Base-by-base conservation (phyloP, 2,797 vertebrate species). In the Danio jaintianensis region DNA sequence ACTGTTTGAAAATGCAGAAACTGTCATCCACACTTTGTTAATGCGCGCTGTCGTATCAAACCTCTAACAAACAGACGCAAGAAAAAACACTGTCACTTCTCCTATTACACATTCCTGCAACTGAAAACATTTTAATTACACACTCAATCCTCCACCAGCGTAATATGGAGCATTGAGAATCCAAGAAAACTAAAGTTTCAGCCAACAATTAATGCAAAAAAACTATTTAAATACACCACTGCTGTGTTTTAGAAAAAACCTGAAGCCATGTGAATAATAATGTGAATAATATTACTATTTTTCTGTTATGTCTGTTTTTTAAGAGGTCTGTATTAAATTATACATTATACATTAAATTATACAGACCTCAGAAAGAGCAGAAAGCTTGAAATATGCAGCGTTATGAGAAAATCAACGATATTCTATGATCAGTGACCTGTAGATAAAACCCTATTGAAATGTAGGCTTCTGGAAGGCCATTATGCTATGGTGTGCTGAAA, bases 51-150 rank as follows among this genome's bases (percentile, higher is more conserved):
- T 78, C 68, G 40, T 68, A 47, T 70, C 67, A 66, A 79, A 81
- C 66, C 72, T 82, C 47, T 50, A 61, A 64, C 76, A 81, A 52
- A 62, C 78, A 61, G 70, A 70, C 13, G 61, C 29, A 72, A 42
- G 42, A 69, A 77, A n/a, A 81, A 66, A 68, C 66, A 16, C 11
- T 4, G 64, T 75, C 20, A 48, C 5, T 55, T 67, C 15, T 47
- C n/a, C 42, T 56, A 47, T 16, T 47, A 82, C 72, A 70, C 55
- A 50, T 61, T 56, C 7, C 16, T 43, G 45, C n/a, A 69, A 69
- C 55, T 59, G 59, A 74, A 82, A 67, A 77, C 45, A 52, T 62
- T 61, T 78, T 78, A 56, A 76, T 76, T 13, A 83, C 61, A 43
- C 45, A 71, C 40, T 48, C 48, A 22, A 40, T 75, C 42, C 56